Evolutionary conservation across 2,888 invertebrate genomes (phyloP).

Genomic region (Polydrusus cervinus): DNA sequence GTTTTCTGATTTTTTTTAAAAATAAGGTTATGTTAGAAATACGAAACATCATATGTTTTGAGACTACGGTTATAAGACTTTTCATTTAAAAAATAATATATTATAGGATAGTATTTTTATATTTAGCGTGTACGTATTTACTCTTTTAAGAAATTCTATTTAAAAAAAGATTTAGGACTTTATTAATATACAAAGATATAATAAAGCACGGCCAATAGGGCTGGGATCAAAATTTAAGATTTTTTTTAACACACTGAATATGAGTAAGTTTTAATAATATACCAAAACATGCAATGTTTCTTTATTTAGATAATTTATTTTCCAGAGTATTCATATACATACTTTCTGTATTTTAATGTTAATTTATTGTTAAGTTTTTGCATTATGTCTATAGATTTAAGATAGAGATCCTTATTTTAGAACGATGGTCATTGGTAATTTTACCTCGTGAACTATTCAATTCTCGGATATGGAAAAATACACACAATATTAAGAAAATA

Average conservation of each 20-base stretch:
- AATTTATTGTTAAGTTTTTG: slow-evolving; percentile 63
- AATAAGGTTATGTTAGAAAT: slow-evolving; percentile 15
- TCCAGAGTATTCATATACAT: slow-evolving; percentile 71
- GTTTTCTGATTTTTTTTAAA: slow-evolving; percentile 28
- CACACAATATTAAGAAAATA: too few relatives aligned
- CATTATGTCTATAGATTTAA: slow-evolving; percentile 58
- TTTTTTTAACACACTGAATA: slow-evolving; percentile 43
- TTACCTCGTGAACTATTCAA: slow-evolving; percentile 3
- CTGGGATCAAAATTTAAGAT: slow-evolving; percentile 22
- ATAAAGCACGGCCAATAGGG: slow-evolving; percentile 11
- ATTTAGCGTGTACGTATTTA: slow-evolving; percentile 40
- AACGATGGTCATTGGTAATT: slow-evolving; percentile 45
- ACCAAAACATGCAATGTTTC: slow-evolving; percentile 53
- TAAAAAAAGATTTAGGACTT: slow-evolving; percentile 12
- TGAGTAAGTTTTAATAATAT: slow-evolving; percentile 37
- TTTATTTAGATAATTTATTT: slow-evolving; percentile 59
- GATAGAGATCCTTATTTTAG: slow-evolving; percentile 48
- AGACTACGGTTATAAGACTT: slow-evolving; percentile 46
- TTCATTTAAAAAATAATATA: slow-evolving; percentile 40
- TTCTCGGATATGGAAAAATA: too few relatives aligned
- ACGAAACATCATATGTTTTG: slow-evolving; percentile 45
- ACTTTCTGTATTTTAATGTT: slow-evolving; percentile 57
- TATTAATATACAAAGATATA: slow-evolving; percentile 10
- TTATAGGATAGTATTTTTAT: slow-evolving; percentile 50
- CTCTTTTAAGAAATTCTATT: slow-evolving; percentile 24